Percentiles rank a stretch among this genome's conserved stretches.
Conservation (phyloP, 1,140 invertebrate species). For the Trichonephila clavata region DNA sequence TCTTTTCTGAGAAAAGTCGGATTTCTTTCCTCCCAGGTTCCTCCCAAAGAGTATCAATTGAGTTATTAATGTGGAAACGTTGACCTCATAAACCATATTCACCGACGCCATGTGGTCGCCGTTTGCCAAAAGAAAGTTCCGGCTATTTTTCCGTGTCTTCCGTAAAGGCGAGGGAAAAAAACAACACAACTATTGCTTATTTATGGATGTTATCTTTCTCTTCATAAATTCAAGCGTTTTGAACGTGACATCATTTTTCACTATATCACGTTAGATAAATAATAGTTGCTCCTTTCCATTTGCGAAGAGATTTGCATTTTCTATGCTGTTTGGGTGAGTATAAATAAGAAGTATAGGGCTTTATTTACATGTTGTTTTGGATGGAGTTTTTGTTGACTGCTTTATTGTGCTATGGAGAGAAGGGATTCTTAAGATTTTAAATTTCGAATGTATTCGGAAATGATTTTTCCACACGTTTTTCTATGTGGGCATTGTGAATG, state of each 20-base stretch:
- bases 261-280: constrained; percentile 23
- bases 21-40: background rate
- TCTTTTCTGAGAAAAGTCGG: too few species aligned
- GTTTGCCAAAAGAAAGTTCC: constrained; percentile 16
- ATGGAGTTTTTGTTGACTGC: background rate
- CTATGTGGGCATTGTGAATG: too few species aligned
- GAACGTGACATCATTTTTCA: constrained; percentile 38
- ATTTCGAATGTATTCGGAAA: too few species aligned
- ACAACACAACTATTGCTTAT: background rate
- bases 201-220: constrained; percentile 13
- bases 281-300: background rate
- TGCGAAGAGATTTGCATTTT: constrained; percentile 11
- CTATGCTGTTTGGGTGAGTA: background rate
- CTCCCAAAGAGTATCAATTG: constrained; percentile 1
- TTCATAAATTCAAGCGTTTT: constrained; percentile 24
- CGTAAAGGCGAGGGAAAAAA: background rate
- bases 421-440: too few species aligned
- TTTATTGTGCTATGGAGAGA: too few species aligned
- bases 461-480: too few species aligned
- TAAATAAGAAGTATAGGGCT: background rate
- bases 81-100: constrained; percentile 35
- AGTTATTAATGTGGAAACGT: constrained; percentile 23
- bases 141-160: constrained; percentile 4
- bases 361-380: background rate
- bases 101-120: constrained; percentile 7